Percentiles rank a stretch among this genome's conserved stretches.
phyloP scores from a whole-genome alignment of 2,797 vertebrate genomes.

The Alosa sapidissima region DNA sequence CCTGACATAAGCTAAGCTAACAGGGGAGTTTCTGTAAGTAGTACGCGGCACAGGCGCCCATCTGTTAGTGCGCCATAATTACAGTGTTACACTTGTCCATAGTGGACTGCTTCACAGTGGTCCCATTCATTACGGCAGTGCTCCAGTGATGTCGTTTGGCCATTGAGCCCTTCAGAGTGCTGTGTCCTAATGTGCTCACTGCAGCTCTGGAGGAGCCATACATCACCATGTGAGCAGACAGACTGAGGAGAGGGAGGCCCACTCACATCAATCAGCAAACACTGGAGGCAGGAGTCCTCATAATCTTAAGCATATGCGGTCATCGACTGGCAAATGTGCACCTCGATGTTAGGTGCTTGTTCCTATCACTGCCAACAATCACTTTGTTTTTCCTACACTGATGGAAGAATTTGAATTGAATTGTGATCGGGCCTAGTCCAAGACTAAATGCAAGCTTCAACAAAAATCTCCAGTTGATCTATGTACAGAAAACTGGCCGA shows the following conservation, averaged over 20 bases:
- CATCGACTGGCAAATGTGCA: background rate
- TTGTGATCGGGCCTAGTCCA: background rate
- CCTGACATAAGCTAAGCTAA: slow-evolving; percentile 21
- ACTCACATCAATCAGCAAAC: background rate
- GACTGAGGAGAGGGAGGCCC: background rate
- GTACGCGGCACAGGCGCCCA: slow-evolving; percentile 15
- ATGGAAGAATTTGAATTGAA: background rate
- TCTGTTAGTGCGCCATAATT: slow-evolving; percentile 34
- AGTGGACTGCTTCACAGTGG: slow-evolving; percentile 27
- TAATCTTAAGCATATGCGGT: slow-evolving; percentile 21
- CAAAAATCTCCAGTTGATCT: no score
- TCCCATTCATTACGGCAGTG: slow-evolving; percentile 33
- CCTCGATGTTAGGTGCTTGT: background rate
- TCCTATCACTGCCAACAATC: background rate
- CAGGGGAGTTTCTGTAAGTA: background rate
- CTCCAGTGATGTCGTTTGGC: slow-evolving; percentile 26
- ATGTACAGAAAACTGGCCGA: no score
- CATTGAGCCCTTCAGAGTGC: slow-evolving; percentile 42
- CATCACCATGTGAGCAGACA: slow-evolving; percentile 10
- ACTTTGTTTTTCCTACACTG: background rate
- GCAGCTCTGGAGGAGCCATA: slow-evolving; percentile 40
- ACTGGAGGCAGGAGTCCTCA: background rate
- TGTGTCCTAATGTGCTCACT: slow-evolving; percentile 44
- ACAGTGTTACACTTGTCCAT: slow-evolving; percentile 17
- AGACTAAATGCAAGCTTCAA: no score